phyloP scores from a whole-genome alignment of 2,113 vertebrate genomes.

The Pomatostomus ruficeps region DNA sequence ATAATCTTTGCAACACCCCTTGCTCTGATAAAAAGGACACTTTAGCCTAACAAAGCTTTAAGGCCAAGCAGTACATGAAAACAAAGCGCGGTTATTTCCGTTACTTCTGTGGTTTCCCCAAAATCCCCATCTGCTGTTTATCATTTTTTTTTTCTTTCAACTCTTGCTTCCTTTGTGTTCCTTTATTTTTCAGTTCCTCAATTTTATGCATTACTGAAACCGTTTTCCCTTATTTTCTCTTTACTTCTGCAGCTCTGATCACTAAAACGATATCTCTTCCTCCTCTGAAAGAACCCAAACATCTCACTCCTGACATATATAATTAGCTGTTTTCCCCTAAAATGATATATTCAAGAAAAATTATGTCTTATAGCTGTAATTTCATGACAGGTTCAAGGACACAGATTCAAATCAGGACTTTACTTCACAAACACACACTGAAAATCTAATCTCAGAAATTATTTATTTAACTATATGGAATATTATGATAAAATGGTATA shows the following conservation, averaged over 20 bases:
- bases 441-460: not conserved
- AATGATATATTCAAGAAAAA: not conserved
- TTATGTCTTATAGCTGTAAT: not conserved
- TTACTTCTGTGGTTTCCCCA: conserved; percentile 58
- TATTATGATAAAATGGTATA: not conserved
- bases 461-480: not conserved
- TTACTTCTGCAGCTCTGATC: conserved; percentile 10
- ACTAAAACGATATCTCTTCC: not conserved
- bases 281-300: not conserved
- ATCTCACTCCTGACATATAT: not conserved
- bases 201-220: conserved; percentile 1
- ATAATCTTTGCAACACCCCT: conserved; percentile 79
- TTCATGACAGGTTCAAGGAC: not conserved
- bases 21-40: conserved; percentile 72
- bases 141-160: conserved; percentile 69
- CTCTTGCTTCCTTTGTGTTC: conserved; percentile 1
- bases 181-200: conserved; percentile 21
- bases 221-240: not conserved
- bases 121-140: conserved; percentile 74
- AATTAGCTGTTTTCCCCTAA: not conserved
- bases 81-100: conserved; percentile 70
- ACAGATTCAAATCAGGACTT: not conserved
- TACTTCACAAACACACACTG: not conserved
- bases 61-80: conserved; percentile 73
- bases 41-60: conserved; percentile 75